Evolutionary conservation across 2,797 vertebrate genomes (phyloP), one percentile per base, ranked within the genome.

Genomic region (Allobates femoralis): DNA sequence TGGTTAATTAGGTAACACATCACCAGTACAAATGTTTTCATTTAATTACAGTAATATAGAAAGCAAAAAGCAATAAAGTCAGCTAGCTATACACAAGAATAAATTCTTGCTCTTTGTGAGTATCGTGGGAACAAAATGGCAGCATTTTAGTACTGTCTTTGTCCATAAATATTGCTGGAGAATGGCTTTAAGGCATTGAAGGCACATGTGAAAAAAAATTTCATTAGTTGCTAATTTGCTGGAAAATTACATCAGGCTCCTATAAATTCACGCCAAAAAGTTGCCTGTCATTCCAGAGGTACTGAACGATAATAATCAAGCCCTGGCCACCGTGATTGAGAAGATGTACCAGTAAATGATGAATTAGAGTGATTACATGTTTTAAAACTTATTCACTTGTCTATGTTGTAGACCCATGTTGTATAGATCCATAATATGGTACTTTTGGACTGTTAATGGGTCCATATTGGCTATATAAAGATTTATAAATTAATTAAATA

Each of bases 1-100:
- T 60, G 34, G 81, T 50, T 83, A 83, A 83, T 83, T 83, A 74
- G 69, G 67, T 74, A 83, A 50, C 81, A 26, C 30, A 74, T 82
- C 67, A 58, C 34, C 53, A 62, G 55, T 74, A 62, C 58, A 83
- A 74, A 56, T 83, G 34, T 46, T 83, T 51, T 75, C 14, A 60
- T 60, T 75, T 75, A 83, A 83, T 75, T 83, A 83, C 55, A 23
- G 55, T 71, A 58, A 83, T 83, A 74, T 46, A 60, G 66, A 83
- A 82, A 41, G 66, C 66, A 82, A 83, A 69, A 46, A 16, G 56
- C 37, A 58, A 83, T 83, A 74, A 83, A 83, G 81, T 58, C 69
- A 60, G n/a, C 46, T 60, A 53, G 34, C 51, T 18, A 73, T 58
- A 58, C 51, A 26, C 18, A 58, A 51, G 14, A 56, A 66, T 73